These are phyloP conservation scores for Campoletis sonorensis DNA, from an alignment of 1,140 invertebrate species.

Conservation along the genomic window DNA sequence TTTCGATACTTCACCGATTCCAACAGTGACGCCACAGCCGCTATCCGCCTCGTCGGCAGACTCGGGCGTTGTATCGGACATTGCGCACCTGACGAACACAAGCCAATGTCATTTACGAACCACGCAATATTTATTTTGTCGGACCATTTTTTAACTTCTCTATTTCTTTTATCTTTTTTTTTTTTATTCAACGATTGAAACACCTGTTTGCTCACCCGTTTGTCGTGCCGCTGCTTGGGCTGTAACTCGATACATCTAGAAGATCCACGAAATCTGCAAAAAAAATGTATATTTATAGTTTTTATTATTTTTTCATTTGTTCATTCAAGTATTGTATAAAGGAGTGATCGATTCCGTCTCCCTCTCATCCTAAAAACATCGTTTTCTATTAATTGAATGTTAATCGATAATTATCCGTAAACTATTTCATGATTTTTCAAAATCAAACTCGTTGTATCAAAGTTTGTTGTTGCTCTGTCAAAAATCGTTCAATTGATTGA, in stretches of 20 bases:
- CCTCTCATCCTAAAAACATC: too few relatives aligned
- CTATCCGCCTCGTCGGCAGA: conserved; percentile 48
- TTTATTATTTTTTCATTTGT: neutral
- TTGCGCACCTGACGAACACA: conserved; percentile 18
- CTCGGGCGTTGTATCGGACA: conserved; percentile 47
- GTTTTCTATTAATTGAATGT: too few relatives aligned
- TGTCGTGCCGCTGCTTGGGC: conserved; percentile 46
- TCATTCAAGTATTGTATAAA: too few relatives aligned
- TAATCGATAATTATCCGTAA: neutral
- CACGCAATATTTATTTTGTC: neutral
- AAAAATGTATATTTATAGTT: neutral
- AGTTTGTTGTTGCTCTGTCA: too few relatives aligned
- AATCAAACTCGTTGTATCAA: too few relatives aligned
- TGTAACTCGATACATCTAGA: conserved; percentile 48
- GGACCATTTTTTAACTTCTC: neutral
- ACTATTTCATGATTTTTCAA: too few relatives aligned
- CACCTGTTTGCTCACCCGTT: conserved; percentile 49
- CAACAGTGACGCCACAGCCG: conserved; percentile 10
- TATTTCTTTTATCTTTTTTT: neutral
- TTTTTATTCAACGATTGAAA: neutral
- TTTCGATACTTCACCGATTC: conserved; percentile 37
- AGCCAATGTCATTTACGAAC: neutral
- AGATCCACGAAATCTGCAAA: conserved; percentile 34
- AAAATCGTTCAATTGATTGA: too few relatives aligned
- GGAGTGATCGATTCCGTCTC: too few relatives aligned